phyloP scores from a whole-genome alignment of 2,888 invertebrate species.

The Meteorus cinctellus region DNA sequence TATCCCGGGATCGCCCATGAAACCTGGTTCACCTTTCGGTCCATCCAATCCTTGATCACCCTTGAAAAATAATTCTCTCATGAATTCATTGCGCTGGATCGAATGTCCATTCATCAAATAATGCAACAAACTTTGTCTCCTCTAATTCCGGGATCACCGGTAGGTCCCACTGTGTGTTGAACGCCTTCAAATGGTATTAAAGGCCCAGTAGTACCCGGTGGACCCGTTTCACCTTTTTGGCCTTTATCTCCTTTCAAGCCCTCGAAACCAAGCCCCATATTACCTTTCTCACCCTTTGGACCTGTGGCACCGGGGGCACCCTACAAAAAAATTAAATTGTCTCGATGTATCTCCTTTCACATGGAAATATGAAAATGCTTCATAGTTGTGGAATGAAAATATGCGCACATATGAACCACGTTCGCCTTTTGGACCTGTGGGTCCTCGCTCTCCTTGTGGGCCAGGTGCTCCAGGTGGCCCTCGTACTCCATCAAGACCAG shows the following conservation, averaged over 20 bases:
- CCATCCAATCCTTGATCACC: slow-evolving; percentile 75
- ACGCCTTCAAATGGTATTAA: slow-evolving; percentile 36
- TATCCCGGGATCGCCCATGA: slow-evolving; percentile 82
- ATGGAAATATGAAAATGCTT: background rate
- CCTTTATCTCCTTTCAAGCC: slow-evolving; percentile 79
- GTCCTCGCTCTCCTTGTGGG: slow-evolving; percentile 77
- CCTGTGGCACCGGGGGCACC: slow-evolving; percentile 83
- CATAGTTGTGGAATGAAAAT: slow-evolving; percentile 16
- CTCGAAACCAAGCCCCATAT: slow-evolving; percentile 77
- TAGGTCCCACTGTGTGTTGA: slow-evolving; percentile 63
- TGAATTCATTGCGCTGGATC: background rate
- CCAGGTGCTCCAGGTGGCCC: slow-evolving; percentile 81
- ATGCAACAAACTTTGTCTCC: slow-evolving; percentile 76
- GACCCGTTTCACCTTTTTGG: slow-evolving; percentile 79
- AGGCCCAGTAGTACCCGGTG: slow-evolving; percentile 45
- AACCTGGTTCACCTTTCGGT: slow-evolving; percentile 82
- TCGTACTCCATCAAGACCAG: slow-evolving; percentile 83
- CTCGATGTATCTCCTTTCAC: slow-evolving; percentile 21
- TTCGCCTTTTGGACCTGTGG: slow-evolving; percentile 78
- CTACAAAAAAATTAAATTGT: slow-evolving; percentile 68
- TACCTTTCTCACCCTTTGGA: slow-evolving; percentile 80
- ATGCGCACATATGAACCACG: slow-evolving; percentile 77
- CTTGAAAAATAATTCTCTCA: slow-evolving; percentile 50
- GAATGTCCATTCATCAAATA: background rate
- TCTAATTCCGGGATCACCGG: slow-evolving; percentile 76